A percentile compares a stretch with the other conserved stretches of the same genome.
Evolutionary conservation across 1,140 invertebrate genomes (phyloP).

Genomic region (Cephus cinctus): DNA sequence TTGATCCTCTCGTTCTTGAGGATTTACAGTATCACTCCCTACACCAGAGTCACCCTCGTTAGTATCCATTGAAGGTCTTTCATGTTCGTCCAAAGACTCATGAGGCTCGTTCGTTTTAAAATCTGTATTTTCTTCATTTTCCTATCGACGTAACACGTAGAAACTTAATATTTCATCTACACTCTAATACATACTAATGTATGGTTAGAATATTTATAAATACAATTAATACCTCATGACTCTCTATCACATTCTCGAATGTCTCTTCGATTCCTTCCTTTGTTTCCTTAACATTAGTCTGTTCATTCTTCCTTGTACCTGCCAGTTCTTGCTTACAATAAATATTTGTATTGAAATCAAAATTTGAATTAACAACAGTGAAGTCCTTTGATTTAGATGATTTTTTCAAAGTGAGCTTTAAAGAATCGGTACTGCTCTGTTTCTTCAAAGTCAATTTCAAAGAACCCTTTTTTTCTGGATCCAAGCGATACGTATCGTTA

Average conservation of each 20-base stretch:
- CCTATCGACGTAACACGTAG: neutral
- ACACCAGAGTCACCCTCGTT: conserved; percentile 54
- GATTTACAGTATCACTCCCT: conserved; percentile 53
- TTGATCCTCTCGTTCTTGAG: conserved; percentile 49
- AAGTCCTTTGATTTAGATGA: conserved; percentile 46
- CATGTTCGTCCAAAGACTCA: conserved; percentile 44
- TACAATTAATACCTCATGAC: conserved; percentile 51
- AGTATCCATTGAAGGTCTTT: conserved; percentile 43
- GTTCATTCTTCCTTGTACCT: conserved; percentile 44
- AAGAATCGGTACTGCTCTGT: conserved; percentile 32
- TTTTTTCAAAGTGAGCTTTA: conserved; percentile 48
- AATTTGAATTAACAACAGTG: conserved; percentile 45
- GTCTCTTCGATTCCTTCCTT: conserved; percentile 37
- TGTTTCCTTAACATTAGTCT: conserved; percentile 32
- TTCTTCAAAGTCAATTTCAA: conserved; percentile 49
- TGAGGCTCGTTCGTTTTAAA: conserved; percentile 25
- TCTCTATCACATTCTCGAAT: conserved; percentile 47
- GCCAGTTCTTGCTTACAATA: conserved; percentile 39
- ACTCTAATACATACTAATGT: too few species aligned
- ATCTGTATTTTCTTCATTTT: conserved; percentile 27
- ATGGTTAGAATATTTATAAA: too few species aligned
- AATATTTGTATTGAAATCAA: conserved; percentile 21
- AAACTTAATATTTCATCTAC: too few species aligned
- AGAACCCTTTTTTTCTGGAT: conserved; percentile 38
- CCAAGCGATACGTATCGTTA: conserved; percentile 40